phyloP scores from a whole-genome alignment of 1,140 invertebrate species.

The Amyelois transitella region DNA sequence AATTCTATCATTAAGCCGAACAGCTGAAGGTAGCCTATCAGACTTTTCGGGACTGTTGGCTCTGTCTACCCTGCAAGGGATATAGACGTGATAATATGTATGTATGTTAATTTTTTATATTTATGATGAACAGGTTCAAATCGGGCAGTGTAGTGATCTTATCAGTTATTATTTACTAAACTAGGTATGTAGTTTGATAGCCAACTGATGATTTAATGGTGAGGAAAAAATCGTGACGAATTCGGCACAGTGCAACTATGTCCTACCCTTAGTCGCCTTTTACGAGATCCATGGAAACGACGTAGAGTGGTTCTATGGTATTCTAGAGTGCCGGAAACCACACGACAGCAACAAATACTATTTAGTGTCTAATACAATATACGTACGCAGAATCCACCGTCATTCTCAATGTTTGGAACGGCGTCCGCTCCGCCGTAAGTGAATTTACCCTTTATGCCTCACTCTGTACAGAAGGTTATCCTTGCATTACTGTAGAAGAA shows the following conservation, averaged over 20 bases:
- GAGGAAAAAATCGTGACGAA: not conserved
- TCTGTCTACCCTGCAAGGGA: too few species aligned
- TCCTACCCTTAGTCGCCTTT: not conserved
- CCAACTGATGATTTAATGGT: not conserved
- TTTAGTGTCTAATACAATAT: slow-evolving; percentile 13
- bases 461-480: slow-evolving; percentile 62
- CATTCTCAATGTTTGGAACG: slow-evolving; percentile 57
- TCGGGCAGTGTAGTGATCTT: too few species aligned
- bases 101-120: too few species aligned
- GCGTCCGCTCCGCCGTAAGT: slow-evolving; percentile 59
- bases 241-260: not conserved
- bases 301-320: not conserved
- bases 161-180: too few species aligned
- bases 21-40: too few species aligned
- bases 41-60: too few species aligned
- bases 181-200: too few species aligned
- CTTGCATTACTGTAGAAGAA: slow-evolving; percentile 42
- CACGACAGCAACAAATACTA: too few species aligned
- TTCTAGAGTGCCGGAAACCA: too few species aligned
- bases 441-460: slow-evolving; percentile 63
- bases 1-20: too few species aligned
- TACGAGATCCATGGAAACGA: not conserved
- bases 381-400: slow-evolving; percentile 16
- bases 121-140: too few species aligned
- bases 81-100: too few species aligned